A percentile compares a stretch with the other conserved stretches of the same genome.
Evolutionary conservation across 2,888 invertebrate species (phyloP).

Genomic region (Bombylius discolor): DNA sequence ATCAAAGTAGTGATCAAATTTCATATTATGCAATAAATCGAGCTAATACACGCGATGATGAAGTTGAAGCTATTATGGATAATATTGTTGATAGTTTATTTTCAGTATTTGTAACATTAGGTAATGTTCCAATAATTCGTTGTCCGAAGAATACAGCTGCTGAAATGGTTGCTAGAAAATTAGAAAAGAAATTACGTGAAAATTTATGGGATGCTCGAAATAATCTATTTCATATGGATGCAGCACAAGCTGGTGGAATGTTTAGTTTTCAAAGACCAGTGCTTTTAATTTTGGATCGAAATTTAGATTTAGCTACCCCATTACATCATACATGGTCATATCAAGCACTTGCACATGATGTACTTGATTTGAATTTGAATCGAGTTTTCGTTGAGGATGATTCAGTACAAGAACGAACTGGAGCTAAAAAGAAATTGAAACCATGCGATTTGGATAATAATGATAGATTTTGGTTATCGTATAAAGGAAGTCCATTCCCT

Average conservation of each 20-base stretch:
- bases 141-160: slow-evolving; percentile 92
- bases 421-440: slow-evolving; percentile 63
- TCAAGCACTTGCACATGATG: slow-evolving; percentile 94
- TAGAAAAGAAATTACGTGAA: slow-evolving; percentile 93
- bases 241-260: slow-evolving; percentile 55
- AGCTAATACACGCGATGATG: slow-evolving; percentile 85
- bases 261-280: slow-evolving; percentile 88
- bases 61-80: slow-evolving; percentile 91
- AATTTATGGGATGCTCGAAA: slow-evolving; percentile 94
- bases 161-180: slow-evolving; percentile 93
- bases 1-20: slow-evolving; percentile 79
- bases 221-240: slow-evolving; percentile 83
- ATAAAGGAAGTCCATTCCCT: slow-evolving; percentile 89
- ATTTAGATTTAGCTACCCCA: slow-evolving; percentile 93
- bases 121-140: slow-evolving; percentile 47
- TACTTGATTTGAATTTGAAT: slow-evolving; percentile 82
- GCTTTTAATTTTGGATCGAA: slow-evolving; percentile 82
- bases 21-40: slow-evolving; percentile 94
- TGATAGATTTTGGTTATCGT: slow-evolving; percentile 85
- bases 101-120: slow-evolving; percentile 93
- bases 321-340: slow-evolving; percentile 99
- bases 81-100: slow-evolving; percentile 91
- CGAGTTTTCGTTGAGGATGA: slow-evolving; percentile 57
- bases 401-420: slow-evolving; percentile 36
- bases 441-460: slow-evolving; percentile 79